Evolutionary conservation across 64 coral and sea anemone species (phyloP).

Genomic region (Actinia tenebrosa): DNA sequence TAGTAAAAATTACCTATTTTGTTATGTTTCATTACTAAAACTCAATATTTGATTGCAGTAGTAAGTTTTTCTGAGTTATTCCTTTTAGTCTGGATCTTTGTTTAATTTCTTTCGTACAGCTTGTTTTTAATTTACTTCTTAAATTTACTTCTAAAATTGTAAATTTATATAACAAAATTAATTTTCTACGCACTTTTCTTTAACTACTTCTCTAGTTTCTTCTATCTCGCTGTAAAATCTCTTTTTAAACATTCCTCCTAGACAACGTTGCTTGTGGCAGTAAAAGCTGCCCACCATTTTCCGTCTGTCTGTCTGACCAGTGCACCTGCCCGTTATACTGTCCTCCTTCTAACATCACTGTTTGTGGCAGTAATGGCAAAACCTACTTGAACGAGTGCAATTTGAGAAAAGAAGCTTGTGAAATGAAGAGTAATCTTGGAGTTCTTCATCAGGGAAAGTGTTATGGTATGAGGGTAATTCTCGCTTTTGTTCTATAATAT

Average conservation of each 20-base stretch:
- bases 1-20: too few species aligned
- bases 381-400: constrained; percentile 73
- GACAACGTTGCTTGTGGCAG: constrained; percentile 3
- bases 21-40: too few species aligned
- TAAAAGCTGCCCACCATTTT: constrained; percentile 7
- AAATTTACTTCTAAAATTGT: too few species aligned
- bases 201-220: too few species aligned
- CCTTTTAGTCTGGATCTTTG: neutral
- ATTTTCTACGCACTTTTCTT: too few species aligned
- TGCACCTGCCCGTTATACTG: constrained; percentile 33
- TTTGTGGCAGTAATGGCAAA: constrained; percentile 77
- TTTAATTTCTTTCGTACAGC: neutral
- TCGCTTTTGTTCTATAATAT: neutral
- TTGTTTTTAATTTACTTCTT: neutral
- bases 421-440: constrained; percentile 10
- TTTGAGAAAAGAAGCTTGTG: constrained; percentile 62
- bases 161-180: too few species aligned
- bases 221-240: neutral
- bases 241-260: neutral
- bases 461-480: neutral
- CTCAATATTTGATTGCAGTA: too few species aligned
- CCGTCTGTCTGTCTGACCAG: neutral
- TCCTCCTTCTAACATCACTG: constrained; percentile 34
- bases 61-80: too few species aligned
- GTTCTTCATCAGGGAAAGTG: constrained; percentile 47